Evolutionary conservation across 2,113 vertebrate species (phyloP).

Genomic region (Thunnus maccoyii): DNA sequence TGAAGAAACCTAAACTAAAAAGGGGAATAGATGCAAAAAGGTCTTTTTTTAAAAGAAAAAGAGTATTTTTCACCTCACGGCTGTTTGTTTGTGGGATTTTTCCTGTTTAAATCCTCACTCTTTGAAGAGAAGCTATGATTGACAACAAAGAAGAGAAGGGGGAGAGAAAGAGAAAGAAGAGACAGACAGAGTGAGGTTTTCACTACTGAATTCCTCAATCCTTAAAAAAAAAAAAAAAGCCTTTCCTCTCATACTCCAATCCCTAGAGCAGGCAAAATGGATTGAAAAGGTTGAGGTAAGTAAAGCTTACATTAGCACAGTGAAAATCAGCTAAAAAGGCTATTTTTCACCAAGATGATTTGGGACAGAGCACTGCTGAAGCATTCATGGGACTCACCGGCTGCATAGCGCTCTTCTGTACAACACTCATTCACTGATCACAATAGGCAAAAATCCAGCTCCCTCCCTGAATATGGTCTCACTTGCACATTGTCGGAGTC

Average conservation of each 20-base stretch:
- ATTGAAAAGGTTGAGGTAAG: constrained; percentile 58
- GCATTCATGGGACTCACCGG: constrained; percentile 50
- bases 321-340: constrained; percentile 55
- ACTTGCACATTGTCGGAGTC: constrained; percentile 65
- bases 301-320: constrained; percentile 55
- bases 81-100: constrained; percentile 68
- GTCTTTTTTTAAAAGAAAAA: constrained; percentile 8
- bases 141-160: constrained; percentile 62
- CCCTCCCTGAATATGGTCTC: constrained; percentile 63
- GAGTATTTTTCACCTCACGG: constrained; percentile 53
- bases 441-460: constrained; percentile 73
- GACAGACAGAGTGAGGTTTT: constrained; percentile 53
- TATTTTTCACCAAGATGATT: constrained; percentile 47
- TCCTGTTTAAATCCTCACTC: constrained; percentile 35
- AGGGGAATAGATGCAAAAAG: constrained; percentile 21
- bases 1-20: constrained; percentile 47
- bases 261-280: constrained; percentile 50
- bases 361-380: constrained; percentile 38
- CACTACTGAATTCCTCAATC: constrained; percentile 54
- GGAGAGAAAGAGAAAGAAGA: constrained; percentile 47
- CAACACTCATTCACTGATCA: constrained; percentile 65
- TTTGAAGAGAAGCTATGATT: constrained; percentile 70
- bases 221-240: constrained; percentile 38
- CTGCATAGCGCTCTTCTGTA: constrained; percentile 37
- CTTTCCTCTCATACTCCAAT: constrained; percentile 51